Evolutionary conservation across 2,888 invertebrate species (phyloP).

Genomic region (Eilema caniola): DNA sequence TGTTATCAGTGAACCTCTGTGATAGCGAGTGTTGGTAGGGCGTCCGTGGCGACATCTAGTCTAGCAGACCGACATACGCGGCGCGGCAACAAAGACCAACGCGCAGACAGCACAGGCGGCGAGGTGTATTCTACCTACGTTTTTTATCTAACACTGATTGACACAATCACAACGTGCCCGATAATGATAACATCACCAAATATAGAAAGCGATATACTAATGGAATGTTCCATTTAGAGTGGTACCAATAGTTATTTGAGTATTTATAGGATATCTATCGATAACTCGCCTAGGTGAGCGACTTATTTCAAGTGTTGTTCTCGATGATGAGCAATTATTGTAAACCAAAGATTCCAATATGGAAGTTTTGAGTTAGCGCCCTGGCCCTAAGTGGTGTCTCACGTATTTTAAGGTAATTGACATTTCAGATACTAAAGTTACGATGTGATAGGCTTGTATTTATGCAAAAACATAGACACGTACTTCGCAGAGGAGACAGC

Average conservation of each 20-base stretch:
- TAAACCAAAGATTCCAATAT: slow-evolving; percentile 19
- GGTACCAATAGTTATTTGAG: slow-evolving; percentile 28
- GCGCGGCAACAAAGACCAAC: slow-evolving; percentile 40
- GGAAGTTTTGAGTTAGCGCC: slow-evolving; percentile 24
- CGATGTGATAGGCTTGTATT: slow-evolving; percentile 25
- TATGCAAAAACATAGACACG: slow-evolving; percentile 15
- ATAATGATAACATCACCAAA: slow-evolving; percentile 52
- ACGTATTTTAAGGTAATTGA: slow-evolving; percentile 22
- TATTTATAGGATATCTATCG: slow-evolving; percentile 22
- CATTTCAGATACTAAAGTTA: slow-evolving; percentile 18
- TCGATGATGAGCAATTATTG: slow-evolving; percentile 28
- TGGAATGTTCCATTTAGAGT: slow-evolving; percentile 39
- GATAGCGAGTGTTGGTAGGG: slow-evolving; percentile 61
- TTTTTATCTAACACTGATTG: slow-evolving; percentile 54
- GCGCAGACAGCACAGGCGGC: slow-evolving; percentile 34
- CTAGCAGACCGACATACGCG: slow-evolving; percentile 51
- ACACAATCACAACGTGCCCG: slow-evolving; percentile 53
- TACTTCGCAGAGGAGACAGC: slow-evolving; percentile 7
- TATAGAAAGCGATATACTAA: slow-evolving; percentile 46
- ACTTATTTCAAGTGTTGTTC: slow-evolving; percentile 13
- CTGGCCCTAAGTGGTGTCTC: slow-evolving; percentile 26
- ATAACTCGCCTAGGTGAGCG: slow-evolving; percentile 14
- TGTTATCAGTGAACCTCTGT: slow-evolving; percentile 62
- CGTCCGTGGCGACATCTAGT: slow-evolving; percentile 71
- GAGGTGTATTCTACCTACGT: slow-evolving; percentile 36